phyloP scores from a whole-genome alignment of 2,888 invertebrate species.

The Blastobasis lacticolella region DNA sequence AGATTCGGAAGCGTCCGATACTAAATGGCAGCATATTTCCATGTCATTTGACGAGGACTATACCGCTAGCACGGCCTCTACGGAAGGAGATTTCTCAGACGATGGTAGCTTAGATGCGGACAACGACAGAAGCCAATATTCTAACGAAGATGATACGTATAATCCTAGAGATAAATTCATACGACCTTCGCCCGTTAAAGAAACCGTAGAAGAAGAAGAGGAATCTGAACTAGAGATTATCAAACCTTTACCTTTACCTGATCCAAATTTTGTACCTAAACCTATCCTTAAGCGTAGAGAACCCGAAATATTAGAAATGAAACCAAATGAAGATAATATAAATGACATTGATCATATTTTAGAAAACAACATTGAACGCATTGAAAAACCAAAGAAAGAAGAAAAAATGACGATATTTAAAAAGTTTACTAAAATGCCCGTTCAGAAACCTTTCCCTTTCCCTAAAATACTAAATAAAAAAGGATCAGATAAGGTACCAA shows the following conservation, averaged over 20 bases:
- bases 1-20: slow-evolving; percentile 42
- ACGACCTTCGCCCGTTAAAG: slow-evolving; percentile 33
- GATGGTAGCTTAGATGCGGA: slow-evolving; percentile 56
- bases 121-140: slow-evolving; percentile 39
- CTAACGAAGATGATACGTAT: slow-evolving; percentile 78
- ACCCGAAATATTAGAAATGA: slow-evolving; percentile 33
- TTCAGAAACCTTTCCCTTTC: slow-evolving; percentile 49
- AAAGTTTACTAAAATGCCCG: slow-evolving; percentile 59
- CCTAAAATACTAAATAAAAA: slow-evolving; percentile 53
- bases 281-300: slow-evolving; percentile 83
- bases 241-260: slow-evolving; percentile 77
- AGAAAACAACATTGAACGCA: not conserved
- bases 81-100: slow-evolving; percentile 60
- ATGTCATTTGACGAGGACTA: slow-evolving; percentile 75
- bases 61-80: slow-evolving; percentile 77
- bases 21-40: slow-evolving; percentile 64
- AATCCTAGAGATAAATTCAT: slow-evolving; percentile 76
- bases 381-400: slow-evolving; percentile 42
- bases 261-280: slow-evolving; percentile 83
- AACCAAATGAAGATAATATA: slow-evolving; percentile 12
- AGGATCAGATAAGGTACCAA: slow-evolving; percentile 34
- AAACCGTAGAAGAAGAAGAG: slow-evolving; percentile 47
- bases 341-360: not conserved
- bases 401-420: slow-evolving; percentile 54
- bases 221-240: slow-evolving; percentile 75